Conservation (phyloP, 2,888 invertebrate genomes). For the Drosophila setosimentum region DNA sequence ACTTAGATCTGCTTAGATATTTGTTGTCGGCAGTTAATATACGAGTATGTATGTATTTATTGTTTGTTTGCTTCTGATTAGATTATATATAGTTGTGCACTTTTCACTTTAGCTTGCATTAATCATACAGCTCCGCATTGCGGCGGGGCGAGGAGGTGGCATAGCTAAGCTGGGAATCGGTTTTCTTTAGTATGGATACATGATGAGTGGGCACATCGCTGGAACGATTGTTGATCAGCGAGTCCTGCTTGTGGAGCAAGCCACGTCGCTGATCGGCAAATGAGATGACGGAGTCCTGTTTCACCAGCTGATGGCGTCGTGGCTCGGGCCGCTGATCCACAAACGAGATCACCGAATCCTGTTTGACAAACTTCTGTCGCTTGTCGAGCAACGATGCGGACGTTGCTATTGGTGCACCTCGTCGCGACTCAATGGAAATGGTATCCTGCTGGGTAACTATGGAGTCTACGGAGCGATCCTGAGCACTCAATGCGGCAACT, state of each 20-base stretch:
- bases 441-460: constrained; percentile 82
- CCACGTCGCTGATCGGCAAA: constrained; percentile 85
- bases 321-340: constrained; percentile 85
- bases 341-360: constrained; percentile 85
- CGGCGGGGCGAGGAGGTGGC: constrained; percentile 82
- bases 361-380: constrained; percentile 85
- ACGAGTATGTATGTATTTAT: constrained; percentile 13
- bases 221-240: constrained; percentile 84
- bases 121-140: constrained; percentile 84
- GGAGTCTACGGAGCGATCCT: constrained; percentile 63
- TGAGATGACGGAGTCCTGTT: constrained; percentile 85
- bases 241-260: constrained; percentile 84
- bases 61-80: constrained; percentile 8
- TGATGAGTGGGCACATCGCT: constrained; percentile 84
- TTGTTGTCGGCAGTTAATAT: constrained; percentile 31
- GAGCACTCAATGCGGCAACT: constrained; percentile 55
- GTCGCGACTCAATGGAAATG: constrained; percentile 83
- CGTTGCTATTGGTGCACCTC: constrained; percentile 63
- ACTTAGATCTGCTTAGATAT: constrained; percentile 9
- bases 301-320: constrained; percentile 84
- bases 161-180: constrained; percentile 83
- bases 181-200: constrained; percentile 85
- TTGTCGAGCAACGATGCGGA: constrained; percentile 80
- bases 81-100: neutral
- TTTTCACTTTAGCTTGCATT: constrained; percentile 29